Evolutionary conservation across 2,888 invertebrate genomes (phyloP), one percentile per base, ranked within the genome.

Genomic region (Macrosoma leucophasiata): DNA sequence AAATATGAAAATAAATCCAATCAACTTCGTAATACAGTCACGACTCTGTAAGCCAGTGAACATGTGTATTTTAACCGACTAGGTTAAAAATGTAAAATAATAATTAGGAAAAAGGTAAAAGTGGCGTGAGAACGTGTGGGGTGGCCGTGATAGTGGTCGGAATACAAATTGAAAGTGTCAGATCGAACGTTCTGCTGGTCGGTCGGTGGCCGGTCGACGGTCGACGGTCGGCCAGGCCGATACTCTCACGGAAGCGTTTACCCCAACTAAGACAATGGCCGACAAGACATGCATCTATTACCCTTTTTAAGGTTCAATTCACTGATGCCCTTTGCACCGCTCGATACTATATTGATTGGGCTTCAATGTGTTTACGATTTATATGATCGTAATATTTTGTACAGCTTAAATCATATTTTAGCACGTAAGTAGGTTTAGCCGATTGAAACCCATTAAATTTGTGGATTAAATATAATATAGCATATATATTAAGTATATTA

Each of bases 241-340:
- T 54, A 57, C 71, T 81, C 82, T 79, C 81, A 82, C 78, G 82
- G 82, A 82, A 84, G 72, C 72, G 72, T 75, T 81, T 76, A 76
- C 72, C 62, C 51, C 48, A 44, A 49, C 58, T 69, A 63, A 81
- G 77, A 81, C 82, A 79, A 79, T 81, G 66, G 71, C 59, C 63
- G 68, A 72, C 78, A 75, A 78, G 72, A 65, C 75, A 69, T 76
- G 82, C 81, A 79, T 81, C 76, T 70, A 79, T 77, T 78, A 75
- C 72, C 74, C 71, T 71, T 74, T 73, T 74, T 65, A 67, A 70
- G 60, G 50, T 57, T 60, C 52, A 55, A 62, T 59, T 62, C 56
- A 58, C 55, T 66, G 58, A 52, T 67, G 62, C 67, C 66, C 67
- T 69, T 76, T 70, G 59, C 64, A 61, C 55, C 50, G 51, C 43